Evolutionary conservation across 1,140 invertebrate species (phyloP).

Genomic region (Brachionus calyciflorus): DNA sequence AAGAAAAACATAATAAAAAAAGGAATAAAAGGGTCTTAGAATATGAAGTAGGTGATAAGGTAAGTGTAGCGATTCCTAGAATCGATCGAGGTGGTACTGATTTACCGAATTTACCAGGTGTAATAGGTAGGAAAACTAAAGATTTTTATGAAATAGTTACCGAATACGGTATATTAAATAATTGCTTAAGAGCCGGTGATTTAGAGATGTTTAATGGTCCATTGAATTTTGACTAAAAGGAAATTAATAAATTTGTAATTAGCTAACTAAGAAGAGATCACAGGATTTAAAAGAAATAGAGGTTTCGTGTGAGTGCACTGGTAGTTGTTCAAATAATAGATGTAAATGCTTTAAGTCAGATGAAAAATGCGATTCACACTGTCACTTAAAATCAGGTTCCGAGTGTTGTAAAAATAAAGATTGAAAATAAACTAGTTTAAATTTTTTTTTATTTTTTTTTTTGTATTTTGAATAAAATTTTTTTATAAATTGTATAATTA

Average conservation of each 20-base stretch:
- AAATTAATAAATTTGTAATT: too few relatives aligned
- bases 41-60: not conserved
- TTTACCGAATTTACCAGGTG: not conserved
- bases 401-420: conserved; percentile 4
- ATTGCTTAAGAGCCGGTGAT: not conserved
- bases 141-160: not conserved
- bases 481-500: too few relatives aligned
- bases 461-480: not conserved
- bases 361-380: too few relatives aligned
- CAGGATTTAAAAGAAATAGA: not conserved
- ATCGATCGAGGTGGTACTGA: not conserved
- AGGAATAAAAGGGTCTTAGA: not conserved
- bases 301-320: too few relatives aligned
- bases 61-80: not conserved
- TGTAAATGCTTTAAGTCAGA: too few relatives aligned
- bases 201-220: not conserved
- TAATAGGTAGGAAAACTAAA: not conserved
- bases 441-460: not conserved
- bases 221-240: not conserved
- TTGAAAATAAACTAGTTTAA: too few relatives aligned
- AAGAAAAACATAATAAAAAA: conserved; percentile 20
- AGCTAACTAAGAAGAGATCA: not conserved
- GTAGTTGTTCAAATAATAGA: too few relatives aligned
- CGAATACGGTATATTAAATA: not conserved
- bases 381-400: too few relatives aligned